A percentile compares a stretch with the other conserved stretches of the same genome.
Evolutionary conservation across 2,888 invertebrate genomes (phyloP).

Genomic region (Lasioglossum leucozonium): DNA sequence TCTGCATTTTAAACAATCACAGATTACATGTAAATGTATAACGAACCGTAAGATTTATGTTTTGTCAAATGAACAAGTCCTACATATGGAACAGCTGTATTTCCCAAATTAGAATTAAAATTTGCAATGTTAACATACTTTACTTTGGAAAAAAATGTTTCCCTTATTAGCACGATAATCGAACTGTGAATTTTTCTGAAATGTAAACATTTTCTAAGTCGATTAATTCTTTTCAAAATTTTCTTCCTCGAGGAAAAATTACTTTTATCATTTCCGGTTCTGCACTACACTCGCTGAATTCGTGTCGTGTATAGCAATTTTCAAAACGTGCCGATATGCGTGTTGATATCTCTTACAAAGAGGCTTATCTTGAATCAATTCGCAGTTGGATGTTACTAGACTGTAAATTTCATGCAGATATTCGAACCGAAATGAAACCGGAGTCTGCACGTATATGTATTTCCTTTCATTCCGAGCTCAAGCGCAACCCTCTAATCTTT

Average conservation of each 20-base stretch:
- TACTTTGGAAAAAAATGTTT: background rate
- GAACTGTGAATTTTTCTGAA: background rate
- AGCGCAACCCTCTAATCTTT: background rate
- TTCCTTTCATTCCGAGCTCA: background rate
- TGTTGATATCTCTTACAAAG: background rate
- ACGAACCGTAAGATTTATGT: background rate
- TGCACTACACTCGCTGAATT: background rate
- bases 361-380: background rate
- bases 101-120: background rate
- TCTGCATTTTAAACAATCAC: background rate
- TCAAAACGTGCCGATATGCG: background rate
- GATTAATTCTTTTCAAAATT: background rate
- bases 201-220: background rate
- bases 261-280: background rate
- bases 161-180: background rate
- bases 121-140: background rate
- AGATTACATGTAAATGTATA: background rate
- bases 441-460: no score
- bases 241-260: no score
- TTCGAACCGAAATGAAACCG: background rate
- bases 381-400: background rate
- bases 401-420: background rate
- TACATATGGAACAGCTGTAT: background rate
- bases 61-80: background rate
- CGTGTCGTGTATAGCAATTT: background rate